Evolutionary conservation across 2,113 vertebrate species (phyloP), one percentile per base, ranked within the genome.

Genomic region (Arothron firmamentum): DNA sequence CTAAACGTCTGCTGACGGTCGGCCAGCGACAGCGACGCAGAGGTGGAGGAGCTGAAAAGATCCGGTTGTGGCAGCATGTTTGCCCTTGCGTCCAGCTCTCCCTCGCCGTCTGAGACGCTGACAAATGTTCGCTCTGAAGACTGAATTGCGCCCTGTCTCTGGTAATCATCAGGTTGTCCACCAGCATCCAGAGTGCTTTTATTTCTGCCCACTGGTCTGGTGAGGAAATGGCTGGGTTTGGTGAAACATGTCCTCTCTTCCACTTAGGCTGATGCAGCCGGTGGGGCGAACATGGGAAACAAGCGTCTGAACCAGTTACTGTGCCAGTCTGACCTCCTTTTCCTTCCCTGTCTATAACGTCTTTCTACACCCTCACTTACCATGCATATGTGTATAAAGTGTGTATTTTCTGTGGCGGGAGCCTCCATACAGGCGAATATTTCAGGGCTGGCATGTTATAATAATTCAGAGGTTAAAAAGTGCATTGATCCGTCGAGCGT

Each of bases 131-230:
- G n/a, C 62, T 62, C 78, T 86, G 75, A 83, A 66, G 79, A 83
- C 70, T 82, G 87, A 90, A 89, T 92, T 87, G 87, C 80, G 55
- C 77, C 70, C 88, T 90, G 88, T 90, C 87, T 75, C 79, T 80
- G 81, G 83, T 87, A 88, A 91, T 90, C 84, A 89, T 88, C 68
- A 88, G 83, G 83, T 88, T 88, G 85, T 88, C 87, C 64, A 79
- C 80, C 78, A 75, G 75, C 65, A 69, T 75, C 78, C 79, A 79
- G 81, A 84, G 82, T 87, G 83, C 84, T 87, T 87, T 88, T 85
- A 88, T 90, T 88, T 82, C 81, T 85, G 67, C 70, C 79, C 83
- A 88, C 90, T 90, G 84, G 84, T 86, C 88, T 87, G 87, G 78
- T 82, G 67, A 75, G 74, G 77, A 85, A 88, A 90, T 87, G 83